Conservation (phyloP, 1,140 invertebrate species). For the Brachionus paranguensis region DNA sequence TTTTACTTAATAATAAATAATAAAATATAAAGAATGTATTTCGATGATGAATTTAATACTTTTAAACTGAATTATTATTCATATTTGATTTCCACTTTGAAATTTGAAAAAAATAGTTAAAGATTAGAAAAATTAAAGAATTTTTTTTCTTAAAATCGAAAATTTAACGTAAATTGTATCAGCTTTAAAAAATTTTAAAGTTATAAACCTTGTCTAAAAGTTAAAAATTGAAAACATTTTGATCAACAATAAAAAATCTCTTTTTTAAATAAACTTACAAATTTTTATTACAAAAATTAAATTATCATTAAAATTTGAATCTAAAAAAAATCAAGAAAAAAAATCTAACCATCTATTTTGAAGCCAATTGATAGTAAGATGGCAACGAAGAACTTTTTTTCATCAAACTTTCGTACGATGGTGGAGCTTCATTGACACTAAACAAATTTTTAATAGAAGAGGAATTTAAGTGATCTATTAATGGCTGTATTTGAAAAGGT, state of each 20-base stretch:
- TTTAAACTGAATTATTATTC: too few species aligned
- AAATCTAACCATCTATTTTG: not conserved
- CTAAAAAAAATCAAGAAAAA: not conserved
- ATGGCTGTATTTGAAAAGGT: not conserved
- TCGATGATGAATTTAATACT: too few species aligned
- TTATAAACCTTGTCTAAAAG: not conserved
- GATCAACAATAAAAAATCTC: not conserved
- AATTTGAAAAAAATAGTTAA: too few species aligned
- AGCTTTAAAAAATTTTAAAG: too few species aligned
- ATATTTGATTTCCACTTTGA: too few species aligned
- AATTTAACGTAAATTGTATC: too few species aligned
- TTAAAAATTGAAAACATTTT: not conserved
- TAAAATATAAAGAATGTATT: too few species aligned
- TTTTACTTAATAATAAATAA: too few species aligned
- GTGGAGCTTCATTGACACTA: not conserved
- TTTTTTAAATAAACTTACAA: not conserved
- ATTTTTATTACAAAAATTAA: not conserved
- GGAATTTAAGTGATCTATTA: not conserved
- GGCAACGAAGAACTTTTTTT: conserved; percentile 17
- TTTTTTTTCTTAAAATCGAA: too few species aligned
- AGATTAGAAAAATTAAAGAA: too few species aligned
- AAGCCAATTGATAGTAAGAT: not conserved
- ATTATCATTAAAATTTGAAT: too few species aligned
- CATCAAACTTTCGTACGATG: conserved; percentile 12
- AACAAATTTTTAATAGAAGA: not conserved